These are phyloP conservation scores for Limanda limanda DNA, from an alignment of 2,113 vertebrate genomes.

Conservation along the genomic window DNA sequence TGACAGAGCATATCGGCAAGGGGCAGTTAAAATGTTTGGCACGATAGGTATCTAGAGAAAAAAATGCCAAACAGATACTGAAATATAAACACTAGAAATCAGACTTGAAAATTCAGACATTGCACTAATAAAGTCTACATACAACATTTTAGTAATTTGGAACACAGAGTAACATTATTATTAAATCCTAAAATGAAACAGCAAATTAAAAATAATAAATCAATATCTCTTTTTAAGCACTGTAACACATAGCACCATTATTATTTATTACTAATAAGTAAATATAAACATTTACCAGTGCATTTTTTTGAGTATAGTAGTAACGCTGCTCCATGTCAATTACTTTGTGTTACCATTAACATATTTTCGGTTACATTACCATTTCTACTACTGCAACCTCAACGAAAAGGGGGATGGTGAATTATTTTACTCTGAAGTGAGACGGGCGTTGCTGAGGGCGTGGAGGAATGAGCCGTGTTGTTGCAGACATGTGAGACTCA, in stretches of 20 bases:
- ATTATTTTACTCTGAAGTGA: too few relatives aligned
- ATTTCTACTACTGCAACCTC: background rate
- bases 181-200: background rate
- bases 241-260: background rate
- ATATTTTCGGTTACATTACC: too few relatives aligned
- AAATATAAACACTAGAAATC: slow-evolving; percentile 11
- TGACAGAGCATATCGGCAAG: slow-evolving; percentile 7
- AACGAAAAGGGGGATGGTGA: background rate
- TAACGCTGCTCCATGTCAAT: too few relatives aligned
- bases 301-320: background rate
- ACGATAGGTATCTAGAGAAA: background rate
- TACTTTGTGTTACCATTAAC: too few relatives aligned
- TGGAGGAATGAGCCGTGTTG: background rate
- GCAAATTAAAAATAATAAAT: background rate
- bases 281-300: background rate
- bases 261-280: background rate
- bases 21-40: background rate
- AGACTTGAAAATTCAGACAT: background rate
- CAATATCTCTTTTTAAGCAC: background rate
- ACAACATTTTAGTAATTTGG: too few relatives aligned
- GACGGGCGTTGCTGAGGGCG: background rate
- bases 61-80: background rate
- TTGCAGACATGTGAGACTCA: slow-evolving; percentile 53
- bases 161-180: background rate
- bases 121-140: background rate